phyloP scores from a whole-genome alignment of 2,888 invertebrate species.

The Cantharis lateralis region DNA sequence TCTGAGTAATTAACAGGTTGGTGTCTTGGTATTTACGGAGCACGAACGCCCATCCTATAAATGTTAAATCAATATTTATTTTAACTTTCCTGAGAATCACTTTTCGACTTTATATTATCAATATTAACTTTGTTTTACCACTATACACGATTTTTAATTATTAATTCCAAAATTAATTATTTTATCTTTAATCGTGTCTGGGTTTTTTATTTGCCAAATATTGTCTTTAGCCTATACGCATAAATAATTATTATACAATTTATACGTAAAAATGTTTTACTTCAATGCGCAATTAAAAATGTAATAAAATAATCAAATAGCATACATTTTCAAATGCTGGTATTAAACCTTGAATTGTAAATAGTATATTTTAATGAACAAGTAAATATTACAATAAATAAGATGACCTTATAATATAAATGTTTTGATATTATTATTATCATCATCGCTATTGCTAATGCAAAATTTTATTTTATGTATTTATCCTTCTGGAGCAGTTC shows the following conservation, averaged over 20 bases:
- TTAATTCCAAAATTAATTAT: neutral
- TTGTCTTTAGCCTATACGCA: neutral
- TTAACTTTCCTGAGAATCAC: conserved; percentile 54
- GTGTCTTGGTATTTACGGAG: conserved; percentile 55
- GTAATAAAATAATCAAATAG: neutral
- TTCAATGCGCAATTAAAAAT: neutral
- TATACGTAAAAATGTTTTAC: neutral
- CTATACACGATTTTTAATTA: conserved; percentile 25
- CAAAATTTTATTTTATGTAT: neutral
- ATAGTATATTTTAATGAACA: neutral
- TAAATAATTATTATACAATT: neutral
- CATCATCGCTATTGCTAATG: neutral
- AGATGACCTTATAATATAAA: neutral
- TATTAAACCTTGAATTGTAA: neutral
- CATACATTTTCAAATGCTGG: neutral
- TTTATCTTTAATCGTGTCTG: neutral
- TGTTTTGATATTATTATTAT: neutral
- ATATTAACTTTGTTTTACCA: conserved; percentile 52
- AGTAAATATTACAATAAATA: neutral
- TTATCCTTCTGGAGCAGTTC: too few relatives aligned
- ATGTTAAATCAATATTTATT: conserved; percentile 57
- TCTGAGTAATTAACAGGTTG: conserved; percentile 57
- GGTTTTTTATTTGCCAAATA: neutral
- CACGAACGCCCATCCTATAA: conserved; percentile 55
- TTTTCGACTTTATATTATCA: conserved; percentile 52